Percentiles rank a stretch among this genome's conserved stretches.
Evolutionary conservation across 2,113 vertebrate species (phyloP).

Genomic region (Galeopterus variegatus): DNA sequence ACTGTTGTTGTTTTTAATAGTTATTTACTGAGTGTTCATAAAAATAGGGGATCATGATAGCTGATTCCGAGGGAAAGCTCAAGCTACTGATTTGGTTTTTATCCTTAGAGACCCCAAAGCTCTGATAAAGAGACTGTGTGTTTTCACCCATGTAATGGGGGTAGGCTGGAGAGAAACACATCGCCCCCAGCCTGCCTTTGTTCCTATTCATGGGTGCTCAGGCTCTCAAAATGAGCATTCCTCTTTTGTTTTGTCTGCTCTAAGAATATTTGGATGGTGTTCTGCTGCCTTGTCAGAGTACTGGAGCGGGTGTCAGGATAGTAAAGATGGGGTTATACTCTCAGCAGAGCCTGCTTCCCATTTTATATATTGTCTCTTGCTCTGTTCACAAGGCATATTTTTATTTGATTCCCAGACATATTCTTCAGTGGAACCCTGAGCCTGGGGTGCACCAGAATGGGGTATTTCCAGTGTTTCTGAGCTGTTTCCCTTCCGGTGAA

Average conservation of each 20-base stretch:
- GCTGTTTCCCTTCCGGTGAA: neutral
- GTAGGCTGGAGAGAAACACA: slow-evolving; percentile 40
- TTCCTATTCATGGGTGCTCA: slow-evolving; percentile 70
- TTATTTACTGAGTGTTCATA: slow-evolving; percentile 46
- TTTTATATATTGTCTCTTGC: neutral
- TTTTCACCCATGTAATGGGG: slow-evolving; percentile 80
- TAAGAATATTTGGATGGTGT: slow-evolving; percentile 51
- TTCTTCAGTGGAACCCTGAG: neutral
- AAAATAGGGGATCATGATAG: neutral
- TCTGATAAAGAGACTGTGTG: slow-evolving; percentile 66
- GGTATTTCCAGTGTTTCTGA: neutral
- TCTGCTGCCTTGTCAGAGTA: neutral
- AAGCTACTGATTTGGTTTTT: slow-evolving; percentile 30
- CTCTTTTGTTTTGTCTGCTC: slow-evolving; percentile 61
- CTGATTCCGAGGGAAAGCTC: slow-evolving; percentile 14
- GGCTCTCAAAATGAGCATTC: slow-evolving; percentile 72
- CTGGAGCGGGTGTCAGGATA: neutral
- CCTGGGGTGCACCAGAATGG: neutral
- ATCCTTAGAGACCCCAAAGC: slow-evolving; percentile 35
- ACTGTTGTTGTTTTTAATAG: slow-evolving; percentile 11
- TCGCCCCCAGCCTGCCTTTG: slow-evolving; percentile 57
- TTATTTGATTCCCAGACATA: slow-evolving; percentile 21
- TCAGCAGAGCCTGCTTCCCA: neutral
- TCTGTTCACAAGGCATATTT: neutral
- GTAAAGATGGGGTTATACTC: neutral